Evolutionary conservation across 2,888 invertebrate species (phyloP), one percentile per base, ranked within the genome.

Genomic region (Ceriagrion tenellum): DNA sequence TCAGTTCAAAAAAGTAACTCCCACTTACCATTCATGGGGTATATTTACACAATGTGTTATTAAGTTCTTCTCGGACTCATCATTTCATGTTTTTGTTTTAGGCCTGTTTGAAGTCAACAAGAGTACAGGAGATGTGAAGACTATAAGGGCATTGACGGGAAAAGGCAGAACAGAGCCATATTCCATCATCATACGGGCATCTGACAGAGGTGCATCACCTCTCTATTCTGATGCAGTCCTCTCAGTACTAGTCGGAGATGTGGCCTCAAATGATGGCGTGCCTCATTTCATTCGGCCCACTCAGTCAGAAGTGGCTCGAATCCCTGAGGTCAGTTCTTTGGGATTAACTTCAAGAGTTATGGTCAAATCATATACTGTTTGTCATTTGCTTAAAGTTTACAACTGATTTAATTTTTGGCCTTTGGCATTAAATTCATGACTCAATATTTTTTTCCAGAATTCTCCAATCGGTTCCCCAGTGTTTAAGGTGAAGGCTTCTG

Each of bases 181-280:
- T 96, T 97, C 98, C 8, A 96, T 98, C 95, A 97, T 98, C 13
- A 97, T 98, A 0, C 97, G 98, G 35, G 98, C 98, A 0, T 97
- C 98, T 95, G 98, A 98, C 96, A 98, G 98, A 95, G 98, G 98
- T 0, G 97, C 97, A 88, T 98, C 98, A 93, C 96, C 96, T 81
- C 96, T 96, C 13, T 97, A 97, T 90, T 97, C 98, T 0, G 98
- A 98, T 95, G 97, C 98, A 0, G 97, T 97, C 12, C 97, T 98
- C 0, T 97, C 97, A 0, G 96, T 98, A 6, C 98, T 98, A 96
- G 98, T 99, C 81, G 98, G 98, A 0, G 98, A 98, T 96, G 98
- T 98, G 0, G 98, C 98, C 95, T 98, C 98, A 95, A 98, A 98
- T 96, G 98, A 98, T 96, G 98, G 98, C 0, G 98, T 98, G 0